Conservation (phyloP, 2,797 vertebrate genomes). For the Lacerta bilineata region DNA sequence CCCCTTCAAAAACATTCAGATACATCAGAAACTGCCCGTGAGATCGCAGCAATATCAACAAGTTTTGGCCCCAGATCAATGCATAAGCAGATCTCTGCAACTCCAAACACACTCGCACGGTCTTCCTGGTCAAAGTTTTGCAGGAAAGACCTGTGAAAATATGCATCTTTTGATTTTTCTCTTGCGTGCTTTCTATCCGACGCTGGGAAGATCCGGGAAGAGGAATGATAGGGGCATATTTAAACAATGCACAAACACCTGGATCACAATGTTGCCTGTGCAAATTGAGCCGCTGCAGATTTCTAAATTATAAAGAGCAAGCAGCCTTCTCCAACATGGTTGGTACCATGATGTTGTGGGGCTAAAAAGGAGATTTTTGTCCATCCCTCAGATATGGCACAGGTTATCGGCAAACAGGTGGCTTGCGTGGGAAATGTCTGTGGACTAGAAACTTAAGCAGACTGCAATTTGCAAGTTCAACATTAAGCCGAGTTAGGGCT, state of each 20-base stretch:
- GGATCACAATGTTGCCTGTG: no score
- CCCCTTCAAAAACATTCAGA: background rate
- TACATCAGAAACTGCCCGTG: background rate
- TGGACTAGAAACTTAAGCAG: background rate
- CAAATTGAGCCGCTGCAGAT: no score
- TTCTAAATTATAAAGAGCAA: no score
- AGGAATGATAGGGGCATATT: background rate
- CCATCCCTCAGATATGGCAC: background rate
- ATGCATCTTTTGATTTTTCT: background rate
- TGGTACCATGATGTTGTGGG: no score
- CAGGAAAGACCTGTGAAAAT: conserved; percentile 11
- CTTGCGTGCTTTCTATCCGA: no score
- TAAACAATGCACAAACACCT: background rate
- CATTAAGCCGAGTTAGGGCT: no score
- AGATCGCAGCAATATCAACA: no score
- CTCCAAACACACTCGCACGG: background rate
- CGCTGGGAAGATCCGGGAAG: background rate
- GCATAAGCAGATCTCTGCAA: background rate
- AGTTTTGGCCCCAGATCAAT: background rate
- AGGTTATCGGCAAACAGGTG: background rate
- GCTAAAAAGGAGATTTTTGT: background rate
- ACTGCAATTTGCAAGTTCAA: background rate
- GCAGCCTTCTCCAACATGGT: no score
- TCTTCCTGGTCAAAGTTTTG: background rate
- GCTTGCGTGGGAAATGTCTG: background rate